A percentile compares a stretch with the other conserved stretches of the same genome.
Evolutionary conservation across 2,113 vertebrate species (phyloP).

Genomic region (Ceyx cyanopectus): DNA sequence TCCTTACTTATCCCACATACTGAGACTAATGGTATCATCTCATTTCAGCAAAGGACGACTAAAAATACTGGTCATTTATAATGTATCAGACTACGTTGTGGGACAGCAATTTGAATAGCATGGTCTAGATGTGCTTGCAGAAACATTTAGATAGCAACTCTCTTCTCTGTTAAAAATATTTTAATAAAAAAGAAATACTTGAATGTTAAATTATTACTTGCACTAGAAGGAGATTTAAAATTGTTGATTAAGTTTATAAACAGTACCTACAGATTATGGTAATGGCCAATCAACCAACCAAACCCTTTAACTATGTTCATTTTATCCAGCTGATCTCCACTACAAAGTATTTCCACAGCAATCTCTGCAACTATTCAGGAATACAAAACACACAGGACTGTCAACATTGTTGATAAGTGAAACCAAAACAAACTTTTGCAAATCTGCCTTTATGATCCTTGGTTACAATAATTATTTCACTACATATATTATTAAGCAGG

Average conservation of each 20-base stretch:
- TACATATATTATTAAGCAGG: neutral
- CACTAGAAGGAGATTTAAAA: constrained; percentile 40
- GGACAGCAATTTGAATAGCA: neutral
- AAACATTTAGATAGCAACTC: neutral
- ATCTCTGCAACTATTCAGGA: constrained; percentile 59
- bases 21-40: neutral
- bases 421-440: constrained; percentile 32
- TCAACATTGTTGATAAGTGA: constrained; percentile 4
- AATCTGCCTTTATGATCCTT: neutral
- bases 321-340: constrained; percentile 23
- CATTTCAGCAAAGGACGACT: neutral
- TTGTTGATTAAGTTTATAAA: constrained; percentile 33
- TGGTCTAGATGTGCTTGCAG: neutral
- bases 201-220: constrained; percentile 36
- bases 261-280: neutral
- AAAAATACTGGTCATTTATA: neutral
- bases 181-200: neutral
- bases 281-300: constrained; percentile 20
- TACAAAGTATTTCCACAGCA: constrained; percentile 55
- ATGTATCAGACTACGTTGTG: neutral
- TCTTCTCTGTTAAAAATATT: too few species aligned
- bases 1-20: neutral
- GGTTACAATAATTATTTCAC: neutral
- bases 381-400: neutral
- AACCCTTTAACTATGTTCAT: constrained; percentile 38